These are phyloP conservation scores for Oncorhynchus kisutch DNA, from an alignment of 2,113 vertebrate species.

Conservation along the genomic window DNA sequence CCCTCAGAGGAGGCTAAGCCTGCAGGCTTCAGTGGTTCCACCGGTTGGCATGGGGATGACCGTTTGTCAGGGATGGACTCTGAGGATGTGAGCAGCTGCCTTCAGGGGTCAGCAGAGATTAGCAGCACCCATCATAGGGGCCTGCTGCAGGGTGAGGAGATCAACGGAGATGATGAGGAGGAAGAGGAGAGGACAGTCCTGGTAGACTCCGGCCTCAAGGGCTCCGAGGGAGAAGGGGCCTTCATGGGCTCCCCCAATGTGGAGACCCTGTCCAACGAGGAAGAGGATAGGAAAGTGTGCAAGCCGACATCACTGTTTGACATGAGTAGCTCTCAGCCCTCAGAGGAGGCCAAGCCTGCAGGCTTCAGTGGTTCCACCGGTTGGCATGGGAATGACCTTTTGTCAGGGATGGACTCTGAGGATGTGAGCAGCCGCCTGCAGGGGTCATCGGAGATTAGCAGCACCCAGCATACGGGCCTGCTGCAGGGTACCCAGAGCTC, in stretches of 20 bases:
- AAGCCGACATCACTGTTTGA: constrained; percentile 46
- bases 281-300: constrained; percentile 60
- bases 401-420: constrained; percentile 61
- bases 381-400: constrained; percentile 13
- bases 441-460: constrained; percentile 62
- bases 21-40: constrained; percentile 45
- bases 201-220: constrained; percentile 63
- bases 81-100: constrained; percentile 65
- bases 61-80: constrained; percentile 52
- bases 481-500: constrained; percentile 69
- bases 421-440: constrained; percentile 65
- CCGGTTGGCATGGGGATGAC: constrained; percentile 53
- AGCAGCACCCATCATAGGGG: constrained; percentile 65
- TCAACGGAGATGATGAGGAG: constrained; percentile 66
- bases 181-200: constrained; percentile 59
- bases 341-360: constrained; percentile 54
- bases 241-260: constrained; percentile 73
- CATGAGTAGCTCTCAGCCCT: constrained; percentile 60
- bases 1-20: constrained; percentile 58
- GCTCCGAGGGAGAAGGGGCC: constrained; percentile 66
- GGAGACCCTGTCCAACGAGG: constrained; percentile 68
- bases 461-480: constrained; percentile 61
- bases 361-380: constrained; percentile 46
- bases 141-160: constrained; percentile 51
- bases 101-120: constrained; percentile 59